Evolutionary conservation across 2,888 invertebrate genomes (phyloP).

Genomic region (Pasiphila rectangulata): DNA sequence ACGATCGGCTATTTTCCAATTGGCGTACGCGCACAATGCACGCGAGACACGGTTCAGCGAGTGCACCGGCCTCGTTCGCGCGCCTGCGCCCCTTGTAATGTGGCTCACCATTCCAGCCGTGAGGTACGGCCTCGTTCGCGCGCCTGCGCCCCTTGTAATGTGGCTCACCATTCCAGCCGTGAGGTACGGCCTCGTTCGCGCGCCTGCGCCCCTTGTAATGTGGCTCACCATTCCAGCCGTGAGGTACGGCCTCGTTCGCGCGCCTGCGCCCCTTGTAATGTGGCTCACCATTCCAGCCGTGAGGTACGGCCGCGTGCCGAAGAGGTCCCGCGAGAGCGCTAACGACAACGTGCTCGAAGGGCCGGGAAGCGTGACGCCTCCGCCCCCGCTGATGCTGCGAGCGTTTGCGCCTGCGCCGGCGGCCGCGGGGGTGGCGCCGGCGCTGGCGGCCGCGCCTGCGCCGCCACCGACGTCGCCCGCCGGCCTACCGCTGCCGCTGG

Average conservation of each 20-base stretch:
- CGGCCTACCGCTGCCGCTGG: constrained; percentile 10
- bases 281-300: constrained; percentile 91
- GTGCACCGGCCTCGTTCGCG: constrained; percentile 45
- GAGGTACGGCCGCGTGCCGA: constrained; percentile 97
- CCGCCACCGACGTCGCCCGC: neutral
- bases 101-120: constrained; percentile 91
- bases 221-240: constrained; percentile 91
- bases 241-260: constrained; percentile 38
- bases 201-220: too few species aligned
- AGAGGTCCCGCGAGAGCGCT: constrained; percentile 88
- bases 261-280: too few species aligned
- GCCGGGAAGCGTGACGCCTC: constrained; percentile 8
- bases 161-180: constrained; percentile 91
- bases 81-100: too few species aligned
- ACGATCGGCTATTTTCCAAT: constrained; percentile 59
- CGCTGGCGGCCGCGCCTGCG: neutral
- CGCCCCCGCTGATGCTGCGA: neutral
- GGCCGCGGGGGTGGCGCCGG: neutral
- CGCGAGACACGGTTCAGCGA: constrained; percentile 32
- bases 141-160: too few species aligned
- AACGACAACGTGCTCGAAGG: constrained; percentile 35
- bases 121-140: constrained; percentile 94
- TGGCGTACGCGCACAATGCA: constrained; percentile 44
- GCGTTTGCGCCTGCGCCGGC: constrained; percentile 86
- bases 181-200: constrained; percentile 38